Percentiles rank a stretch among this genome's conserved stretches.
phyloP scores from a whole-genome alignment of 2,113 vertebrate species.

The Todiramphus chloris region DNA sequence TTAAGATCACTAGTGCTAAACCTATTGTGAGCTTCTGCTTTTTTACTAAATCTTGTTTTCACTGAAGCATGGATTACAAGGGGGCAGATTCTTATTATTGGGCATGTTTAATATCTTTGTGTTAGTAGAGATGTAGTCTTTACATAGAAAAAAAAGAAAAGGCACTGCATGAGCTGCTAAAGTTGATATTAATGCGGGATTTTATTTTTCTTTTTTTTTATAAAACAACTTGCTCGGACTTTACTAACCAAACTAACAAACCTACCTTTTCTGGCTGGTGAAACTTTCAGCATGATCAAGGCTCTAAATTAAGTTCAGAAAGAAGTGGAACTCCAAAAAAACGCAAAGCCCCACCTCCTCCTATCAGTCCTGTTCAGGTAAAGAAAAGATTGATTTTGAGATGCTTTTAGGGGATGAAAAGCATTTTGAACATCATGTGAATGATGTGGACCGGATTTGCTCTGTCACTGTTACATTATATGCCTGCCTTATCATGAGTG shows the following conservation, averaged over 20 bases:
- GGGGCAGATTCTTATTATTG: conserved; percentile 1
- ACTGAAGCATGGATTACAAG: conserved; percentile 67
- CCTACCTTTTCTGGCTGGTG: conserved; percentile 83
- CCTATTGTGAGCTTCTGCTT: conserved; percentile 36
- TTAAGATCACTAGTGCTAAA: conserved; percentile 19
- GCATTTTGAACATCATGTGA: neutral
- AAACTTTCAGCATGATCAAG: conserved; percentile 94
- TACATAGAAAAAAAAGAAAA: neutral
- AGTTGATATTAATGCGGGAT: conserved; percentile 61
- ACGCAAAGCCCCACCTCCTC: conserved; percentile 98
- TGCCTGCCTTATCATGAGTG: neutral
- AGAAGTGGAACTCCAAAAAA: conserved; percentile 99
- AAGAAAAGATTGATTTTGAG: conserved; percentile 67
- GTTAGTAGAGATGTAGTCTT: neutral
- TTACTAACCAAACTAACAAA: conserved; percentile 86
- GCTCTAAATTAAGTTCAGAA: conserved; percentile 95
- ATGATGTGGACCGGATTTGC: neutral
- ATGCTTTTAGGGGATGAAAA: conserved; percentile 9
- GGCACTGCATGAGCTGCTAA: conserved; percentile 62
- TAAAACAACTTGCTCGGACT: conserved; percentile 71
- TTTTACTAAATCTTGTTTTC: conserved; percentile 64
- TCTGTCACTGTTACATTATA: neutral
- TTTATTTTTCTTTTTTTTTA: neutral
- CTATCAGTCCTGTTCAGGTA: conserved; percentile 96
- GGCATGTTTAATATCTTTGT: conserved; percentile 58